Conservation (phyloP, 2,888 invertebrate genomes). For the Blastobasis lacticolella region DNA sequence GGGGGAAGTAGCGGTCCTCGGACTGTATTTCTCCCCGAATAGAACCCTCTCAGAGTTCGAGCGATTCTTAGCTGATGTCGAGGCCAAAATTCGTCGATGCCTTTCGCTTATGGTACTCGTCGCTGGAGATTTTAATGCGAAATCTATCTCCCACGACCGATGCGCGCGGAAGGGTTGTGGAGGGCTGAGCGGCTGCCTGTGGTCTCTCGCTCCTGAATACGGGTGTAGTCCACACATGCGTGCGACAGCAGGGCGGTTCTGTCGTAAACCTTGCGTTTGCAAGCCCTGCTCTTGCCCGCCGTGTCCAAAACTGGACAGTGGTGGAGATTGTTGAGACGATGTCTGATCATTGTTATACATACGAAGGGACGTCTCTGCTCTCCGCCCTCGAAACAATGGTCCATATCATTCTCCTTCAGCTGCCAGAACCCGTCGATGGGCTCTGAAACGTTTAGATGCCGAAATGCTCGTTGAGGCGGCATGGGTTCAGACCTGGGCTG, state of each 20-base stretch:
- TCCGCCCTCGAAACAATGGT: too few relatives aligned
- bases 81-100: not conserved
- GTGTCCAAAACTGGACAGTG: constrained; percentile 9
- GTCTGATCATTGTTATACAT: constrained; percentile 12
- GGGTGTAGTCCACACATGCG: constrained; percentile 11
- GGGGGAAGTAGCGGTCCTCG: constrained; percentile 5
- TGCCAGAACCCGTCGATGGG: too few relatives aligned
- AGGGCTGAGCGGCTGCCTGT: constrained; percentile 5
- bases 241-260: constrained; percentile 12
- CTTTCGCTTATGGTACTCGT: not conserved
- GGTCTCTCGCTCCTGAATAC: constrained; percentile 7
- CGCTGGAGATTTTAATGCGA: too few relatives aligned
- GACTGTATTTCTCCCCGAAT: constrained; percentile 18
- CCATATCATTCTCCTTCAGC: too few relatives aligned
- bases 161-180: constrained; percentile 9
- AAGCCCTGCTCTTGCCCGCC: constrained; percentile 3
- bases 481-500: not conserved
- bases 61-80: constrained; percentile 5
- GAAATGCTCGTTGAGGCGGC: too few relatives aligned
- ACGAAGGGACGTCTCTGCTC: too few relatives aligned
- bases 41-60: constrained; percentile 15
- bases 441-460: too few relatives aligned
- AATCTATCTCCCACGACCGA: constrained; percentile 5
- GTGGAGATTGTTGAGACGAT: constrained; percentile 10
- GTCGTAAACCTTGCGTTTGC: constrained; percentile 15